Base-by-base conservation (phyloP, 1,140 invertebrate species). In the Caenorhabditis tropicalis region DNA sequence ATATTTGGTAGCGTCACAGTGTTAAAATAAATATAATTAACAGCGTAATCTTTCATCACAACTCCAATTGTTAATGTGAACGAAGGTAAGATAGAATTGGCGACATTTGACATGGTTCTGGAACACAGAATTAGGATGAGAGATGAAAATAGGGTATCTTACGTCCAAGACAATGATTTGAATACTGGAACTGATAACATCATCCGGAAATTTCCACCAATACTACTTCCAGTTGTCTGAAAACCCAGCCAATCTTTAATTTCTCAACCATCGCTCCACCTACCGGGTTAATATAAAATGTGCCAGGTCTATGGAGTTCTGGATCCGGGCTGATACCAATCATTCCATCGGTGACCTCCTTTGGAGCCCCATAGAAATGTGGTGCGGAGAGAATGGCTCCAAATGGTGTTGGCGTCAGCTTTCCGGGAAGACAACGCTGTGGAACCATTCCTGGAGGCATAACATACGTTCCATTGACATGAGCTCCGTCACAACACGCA, bases 171-270 rank as follows among this genome's bases (percentile, higher is more conserved):
- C 7, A 43, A 10, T 9, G 65, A 74, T 24, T 82, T 48, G 29
- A 83, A 85, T 19, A 85, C 29, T 21, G 84, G 80, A 39, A 85
- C 48, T 16, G 81, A 82, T 5, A 85, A 27, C 49, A 83, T 81
- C n/a, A 85, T 39, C 36, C 84, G 79, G 81, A 85, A 85, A 16
- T 16, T n/a, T 24, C 80, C 84, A 36, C 65, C 79, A 16, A 85
- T 65, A 5, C 56, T 58, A 53, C 60, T 82, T 48, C 84, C 84
- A 15, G 84, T 85, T 51, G 60, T 79, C 81, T 81, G 31, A 82
- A 85, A 46, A 33, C 3, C 10, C 15, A 33, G n/a, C 12, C 10
- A 2, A 51, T 49, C 2, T 74, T 36, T 48, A 29, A 33, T 9
- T 31, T 16, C 9, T n/a, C 12, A 39, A 46, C 2, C 29, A 6